Base-by-base conservation (phyloP, 1,140 invertebrate genomes). In the Caenorhabditis latens region DNA sequence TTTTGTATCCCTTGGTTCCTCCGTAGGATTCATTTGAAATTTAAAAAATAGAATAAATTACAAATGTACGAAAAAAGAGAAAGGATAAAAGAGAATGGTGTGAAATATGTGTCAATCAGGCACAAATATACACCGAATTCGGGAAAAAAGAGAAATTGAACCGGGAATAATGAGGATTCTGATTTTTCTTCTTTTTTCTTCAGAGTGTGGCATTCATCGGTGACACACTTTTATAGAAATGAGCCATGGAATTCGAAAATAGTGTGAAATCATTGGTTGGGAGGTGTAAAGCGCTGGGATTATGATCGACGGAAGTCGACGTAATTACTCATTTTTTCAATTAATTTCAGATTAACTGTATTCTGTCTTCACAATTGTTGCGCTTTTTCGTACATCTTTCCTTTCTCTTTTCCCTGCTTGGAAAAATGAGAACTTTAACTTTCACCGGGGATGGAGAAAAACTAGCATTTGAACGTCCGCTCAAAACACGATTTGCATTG, bases 301-400 rank as follows among this genome's bases (percentile, higher is more conserved):
- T 63, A 63, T 63, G 71, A 16, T 2, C 24, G 24, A 11, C 7
- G 40, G 42, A n/a, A 7, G 21, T 19, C 5, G 46, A 53, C 71
- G 71, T 42, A 79, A 79, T 79, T 79, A 24, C 46, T 50, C n/a
- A 24, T 11, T 40, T 67, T 79, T 79, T 50, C 61, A 79, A 79
- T 79, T 79, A 79, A 79, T 14, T 21, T 24, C n/a, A 50, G 71
- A 53, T 79, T 79, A 79, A 50, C 46, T 46, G 13, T 50, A 13
- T 79, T 43, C 13, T 71, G 50, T n/a, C 71, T 46, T 43, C 13
- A 42, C 40, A 50, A 79, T 79, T 79, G 46, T 50, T 79, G 71
- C 71, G 71, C 71, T 79, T 79, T 32, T 79, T 50, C 40, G 43
- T 50, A 50, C 21, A 46, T 24, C 24, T 50, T 50, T 4, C 11